Conservation (phyloP, 2,113 vertebrate species). For the Corvus moneduloides region DNA sequence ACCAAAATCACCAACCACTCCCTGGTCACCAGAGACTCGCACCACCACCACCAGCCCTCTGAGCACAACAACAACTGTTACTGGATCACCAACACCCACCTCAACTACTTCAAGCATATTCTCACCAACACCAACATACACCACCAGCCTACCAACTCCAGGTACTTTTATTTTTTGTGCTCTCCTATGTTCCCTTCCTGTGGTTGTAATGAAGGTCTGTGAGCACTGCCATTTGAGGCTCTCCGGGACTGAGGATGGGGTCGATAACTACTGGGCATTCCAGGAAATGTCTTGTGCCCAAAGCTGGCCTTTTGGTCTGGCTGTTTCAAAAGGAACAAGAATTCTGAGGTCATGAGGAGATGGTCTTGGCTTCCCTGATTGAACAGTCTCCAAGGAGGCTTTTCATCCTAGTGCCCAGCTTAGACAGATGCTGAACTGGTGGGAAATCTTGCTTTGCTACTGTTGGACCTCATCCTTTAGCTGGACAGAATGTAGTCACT, state of each 20-base stretch:
- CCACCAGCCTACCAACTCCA: background rate
- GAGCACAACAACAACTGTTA: background rate
- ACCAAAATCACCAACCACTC: background rate
- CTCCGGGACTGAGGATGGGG: background rate
- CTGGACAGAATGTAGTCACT: background rate
- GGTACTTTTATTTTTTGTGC: background rate
- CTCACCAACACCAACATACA: background rate
- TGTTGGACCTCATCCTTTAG: background rate
- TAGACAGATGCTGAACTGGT: background rate
- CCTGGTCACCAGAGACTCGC: fast-evolving
- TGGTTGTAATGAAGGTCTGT: background rate
- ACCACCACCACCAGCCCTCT: background rate
- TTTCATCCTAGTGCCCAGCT: background rate
- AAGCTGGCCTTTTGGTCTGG: background rate
- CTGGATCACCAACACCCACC: background rate
- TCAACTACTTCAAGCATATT: background rate
- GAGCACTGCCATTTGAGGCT: background rate
- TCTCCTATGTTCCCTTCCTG: no score
- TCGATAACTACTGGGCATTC: background rate
- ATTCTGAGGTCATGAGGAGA: background rate
- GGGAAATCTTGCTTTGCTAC: background rate
- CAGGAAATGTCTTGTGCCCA: background rate
- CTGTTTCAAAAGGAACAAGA: background rate
- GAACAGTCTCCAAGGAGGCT: background rate
- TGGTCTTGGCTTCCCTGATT: background rate